Evolutionary conservation across 2,888 invertebrate genomes (phyloP).

Genomic region (Orgyia antiqua): DNA sequence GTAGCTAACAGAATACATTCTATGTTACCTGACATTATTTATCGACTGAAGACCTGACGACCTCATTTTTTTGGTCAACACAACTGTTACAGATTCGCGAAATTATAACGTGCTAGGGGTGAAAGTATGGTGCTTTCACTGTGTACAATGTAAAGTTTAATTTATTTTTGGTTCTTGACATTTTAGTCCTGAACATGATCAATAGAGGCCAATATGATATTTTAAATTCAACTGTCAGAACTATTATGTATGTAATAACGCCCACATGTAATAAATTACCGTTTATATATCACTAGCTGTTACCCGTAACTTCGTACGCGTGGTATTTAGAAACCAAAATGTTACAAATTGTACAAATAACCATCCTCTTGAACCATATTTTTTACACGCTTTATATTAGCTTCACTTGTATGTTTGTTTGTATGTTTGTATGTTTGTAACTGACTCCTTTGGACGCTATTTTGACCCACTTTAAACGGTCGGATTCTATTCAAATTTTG

Average conservation of each 20-base stretch:
- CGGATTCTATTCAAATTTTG: no score
- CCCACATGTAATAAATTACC: constrained; percentile 15
- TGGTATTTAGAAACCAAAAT: no score
- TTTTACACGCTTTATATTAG: no score
- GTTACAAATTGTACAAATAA: no score
- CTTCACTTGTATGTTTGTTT: no score
- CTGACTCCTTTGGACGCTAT: no score
- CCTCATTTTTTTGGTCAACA: constrained; percentile 55
- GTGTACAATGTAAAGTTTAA: constrained; percentile 28
- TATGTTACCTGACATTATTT: constrained; percentile 41
- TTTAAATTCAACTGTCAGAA: constrained; percentile 23
- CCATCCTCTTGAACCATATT: no score
- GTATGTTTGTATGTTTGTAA: no score
- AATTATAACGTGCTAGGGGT: constrained; percentile 47
- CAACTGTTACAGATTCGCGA: constrained; percentile 57
- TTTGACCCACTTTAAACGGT: no score
- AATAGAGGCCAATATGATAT: constrained; percentile 20
- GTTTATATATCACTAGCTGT: constrained; percentile 9
- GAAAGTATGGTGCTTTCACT: constrained; percentile 72
- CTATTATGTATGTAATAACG: no score
- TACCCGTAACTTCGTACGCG: no score
- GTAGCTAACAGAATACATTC: constrained; percentile 32
- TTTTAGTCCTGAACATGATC: constrained; percentile 19
- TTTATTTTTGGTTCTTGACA: constrained; percentile 29
- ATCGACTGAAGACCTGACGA: constrained; percentile 54